Evolutionary conservation across 2,888 invertebrate genomes (phyloP).

Genomic region (Magallana nippona): DNA sequence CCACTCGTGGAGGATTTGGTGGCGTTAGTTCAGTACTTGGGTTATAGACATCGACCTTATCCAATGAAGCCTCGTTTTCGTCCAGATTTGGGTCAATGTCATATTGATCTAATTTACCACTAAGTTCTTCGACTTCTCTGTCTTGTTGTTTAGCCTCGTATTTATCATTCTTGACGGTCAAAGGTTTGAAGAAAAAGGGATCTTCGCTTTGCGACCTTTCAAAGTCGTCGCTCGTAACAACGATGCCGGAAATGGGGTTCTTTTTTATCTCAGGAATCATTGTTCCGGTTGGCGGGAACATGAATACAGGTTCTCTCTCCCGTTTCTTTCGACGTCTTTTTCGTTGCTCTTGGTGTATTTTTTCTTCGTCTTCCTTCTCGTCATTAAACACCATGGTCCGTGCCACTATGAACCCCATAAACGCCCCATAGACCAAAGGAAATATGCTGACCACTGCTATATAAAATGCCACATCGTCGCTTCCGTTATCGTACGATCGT

Average conservation of each 20-base stretch:
- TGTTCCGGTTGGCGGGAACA: not conserved
- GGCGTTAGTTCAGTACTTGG: not conserved
- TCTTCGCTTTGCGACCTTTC: not conserved
- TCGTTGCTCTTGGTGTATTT: not conserved
- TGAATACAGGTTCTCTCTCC: not conserved
- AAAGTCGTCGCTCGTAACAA: not conserved
- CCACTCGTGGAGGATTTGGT: not conserved
- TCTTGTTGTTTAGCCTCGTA: not conserved
- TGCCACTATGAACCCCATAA: not conserved
- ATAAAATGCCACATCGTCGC: slow-evolving; percentile 17
- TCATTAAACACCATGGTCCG: not conserved
- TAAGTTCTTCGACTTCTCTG: not conserved
- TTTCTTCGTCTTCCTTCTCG: slow-evolving; percentile 13
- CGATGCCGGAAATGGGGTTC: not conserved
- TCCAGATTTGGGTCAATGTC: slow-evolving; percentile 18
- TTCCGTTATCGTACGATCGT: not conserved
- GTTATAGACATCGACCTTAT: not conserved
- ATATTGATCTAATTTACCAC: not conserved
- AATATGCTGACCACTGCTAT: not conserved
- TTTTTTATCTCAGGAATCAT: not conserved
- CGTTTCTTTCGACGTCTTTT: not conserved
- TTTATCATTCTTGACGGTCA: slow-evolving; percentile 6
- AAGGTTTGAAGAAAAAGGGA: not conserved
- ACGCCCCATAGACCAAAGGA: not conserved
- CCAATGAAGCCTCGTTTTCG: slow-evolving; percentile 4